These are phyloP conservation scores for Dipodomys merriami DNA, from an alignment of 2,113 vertebrate genomes.

Conservation along the genomic window DNA sequence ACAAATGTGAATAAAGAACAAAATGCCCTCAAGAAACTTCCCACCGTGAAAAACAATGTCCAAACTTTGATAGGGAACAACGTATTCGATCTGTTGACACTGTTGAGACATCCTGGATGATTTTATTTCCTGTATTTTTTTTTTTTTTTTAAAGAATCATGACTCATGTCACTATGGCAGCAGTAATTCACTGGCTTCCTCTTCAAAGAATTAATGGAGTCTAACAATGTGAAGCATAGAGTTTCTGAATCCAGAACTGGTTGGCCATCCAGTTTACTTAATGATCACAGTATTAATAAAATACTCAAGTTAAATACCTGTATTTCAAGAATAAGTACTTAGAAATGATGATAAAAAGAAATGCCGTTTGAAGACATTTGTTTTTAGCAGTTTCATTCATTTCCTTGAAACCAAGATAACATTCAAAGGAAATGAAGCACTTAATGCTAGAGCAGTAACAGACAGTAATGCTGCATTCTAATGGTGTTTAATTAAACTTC, in stretches of 20 bases:
- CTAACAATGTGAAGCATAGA: constrained; percentile 9
- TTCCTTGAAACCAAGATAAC: constrained; percentile 49
- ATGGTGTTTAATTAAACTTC: constrained; percentile 51
- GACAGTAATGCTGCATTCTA: constrained; percentile 26
- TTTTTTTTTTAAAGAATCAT: constrained; percentile 22
- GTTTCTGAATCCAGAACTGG: constrained; percentile 48
- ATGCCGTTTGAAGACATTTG: constrained; percentile 29
- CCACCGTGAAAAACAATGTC: constrained; percentile 1
- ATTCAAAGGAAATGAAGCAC: constrained; percentile 29
- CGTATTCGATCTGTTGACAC: neutral
- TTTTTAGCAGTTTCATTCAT: neutral
- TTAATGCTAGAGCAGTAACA: constrained; percentile 32
- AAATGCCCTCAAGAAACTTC: constrained; percentile 44
- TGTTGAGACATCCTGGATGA: neutral
- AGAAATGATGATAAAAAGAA: constrained; percentile 44
- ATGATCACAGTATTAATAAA: constrained; percentile 42
- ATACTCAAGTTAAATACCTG: constrained; percentile 14
- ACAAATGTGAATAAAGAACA: constrained; percentile 50
- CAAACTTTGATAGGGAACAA: constrained; percentile 21
- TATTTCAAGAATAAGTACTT: constrained; percentile 48
- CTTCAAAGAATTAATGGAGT: constrained; percentile 4
- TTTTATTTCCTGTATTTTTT: neutral
- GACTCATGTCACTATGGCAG: neutral
- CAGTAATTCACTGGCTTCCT: neutral
- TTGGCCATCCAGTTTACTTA: constrained; percentile 6